phyloP scores from a whole-genome alignment of 1,140 invertebrate genomes.

The Eumaeus atala region DNA sequence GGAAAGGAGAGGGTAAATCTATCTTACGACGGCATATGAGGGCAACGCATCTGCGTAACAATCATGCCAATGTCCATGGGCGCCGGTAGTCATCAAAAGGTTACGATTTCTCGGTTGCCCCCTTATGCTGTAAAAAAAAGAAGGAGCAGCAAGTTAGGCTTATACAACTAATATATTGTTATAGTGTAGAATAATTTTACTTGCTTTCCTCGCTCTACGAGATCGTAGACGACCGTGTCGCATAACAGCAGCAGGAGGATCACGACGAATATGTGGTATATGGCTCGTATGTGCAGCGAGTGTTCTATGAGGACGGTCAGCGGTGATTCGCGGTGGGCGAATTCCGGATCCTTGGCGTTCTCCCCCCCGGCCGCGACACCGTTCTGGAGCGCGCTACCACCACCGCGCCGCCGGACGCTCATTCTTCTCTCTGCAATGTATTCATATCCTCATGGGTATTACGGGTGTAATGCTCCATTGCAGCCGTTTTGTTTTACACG shows the following conservation, averaged over 20 bases:
- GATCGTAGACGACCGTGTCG: slow-evolving; percentile 82
- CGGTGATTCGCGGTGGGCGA: slow-evolving; percentile 80
- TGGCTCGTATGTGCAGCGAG: slow-evolving; percentile 83
- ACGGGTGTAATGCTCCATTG: too few relatives aligned
- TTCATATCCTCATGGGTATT: too few relatives aligned
- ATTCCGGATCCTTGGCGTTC: slow-evolving; percentile 75
- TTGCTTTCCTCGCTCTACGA: slow-evolving; percentile 84
- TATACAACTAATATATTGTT: too few relatives aligned
- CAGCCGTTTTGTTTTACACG: too few relatives aligned
- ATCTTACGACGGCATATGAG: too few relatives aligned
- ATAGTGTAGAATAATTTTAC: slow-evolving; percentile 44
- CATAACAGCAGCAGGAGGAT: slow-evolving; percentile 84
- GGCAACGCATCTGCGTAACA: too few relatives aligned
- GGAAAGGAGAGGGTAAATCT: too few relatives aligned
- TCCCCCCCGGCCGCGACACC: slow-evolving; percentile 26
- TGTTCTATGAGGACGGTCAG: slow-evolving; percentile 87
- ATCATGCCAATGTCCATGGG: background rate
- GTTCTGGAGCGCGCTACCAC: slow-evolving; percentile 28
- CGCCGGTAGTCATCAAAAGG: background rate
- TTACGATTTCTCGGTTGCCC: background rate
- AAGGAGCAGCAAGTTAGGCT: too few relatives aligned
- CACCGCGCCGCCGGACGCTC: slow-evolving; percentile 19
- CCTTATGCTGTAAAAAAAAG: background rate
- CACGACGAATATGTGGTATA: slow-evolving; percentile 90
- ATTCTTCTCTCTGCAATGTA: slow-evolving; percentile 14